phyloP scores from a whole-genome alignment of 2,113 vertebrate species.

The Chascanopsetta lugubris region DNA sequence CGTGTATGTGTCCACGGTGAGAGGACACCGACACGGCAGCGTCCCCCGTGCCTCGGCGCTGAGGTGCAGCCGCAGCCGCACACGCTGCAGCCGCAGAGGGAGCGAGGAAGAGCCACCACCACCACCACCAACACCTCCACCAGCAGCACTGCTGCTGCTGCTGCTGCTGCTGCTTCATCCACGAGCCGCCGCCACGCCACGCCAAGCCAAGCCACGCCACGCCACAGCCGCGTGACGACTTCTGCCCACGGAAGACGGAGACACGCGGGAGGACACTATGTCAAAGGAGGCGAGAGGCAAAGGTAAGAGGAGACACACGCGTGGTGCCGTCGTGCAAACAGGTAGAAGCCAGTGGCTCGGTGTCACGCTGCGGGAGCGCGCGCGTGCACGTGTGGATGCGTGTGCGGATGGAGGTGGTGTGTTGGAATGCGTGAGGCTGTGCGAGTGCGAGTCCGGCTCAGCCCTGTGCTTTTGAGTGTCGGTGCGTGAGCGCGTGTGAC shows the following conservation, averaged over 20 bases:
- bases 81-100: conserved; percentile 30
- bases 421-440: conserved; percentile 79
- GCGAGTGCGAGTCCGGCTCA: background rate
- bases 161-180: conserved; percentile 37
- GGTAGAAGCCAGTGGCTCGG: conserved; percentile 62
- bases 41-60: conserved; percentile 33
- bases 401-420: conserved; percentile 45
- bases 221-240: conserved; percentile 25
- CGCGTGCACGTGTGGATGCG: conserved; percentile 27
- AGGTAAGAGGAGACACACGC: conserved; percentile 74
- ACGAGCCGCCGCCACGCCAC: conserved; percentile 37
- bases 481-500: too few relatives aligned
- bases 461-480: too few relatives aligned
- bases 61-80: conserved; percentile 60
- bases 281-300: conserved; percentile 75
- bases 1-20: background rate
- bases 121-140: too few relatives aligned
- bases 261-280: conserved; percentile 70
- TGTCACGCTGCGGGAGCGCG: conserved; percentile 39
- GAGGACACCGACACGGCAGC: conserved; percentile 35
- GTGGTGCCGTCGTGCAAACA: conserved; percentile 54
- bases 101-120: background rate
- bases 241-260: conserved; percentile 20
- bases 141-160: too few relatives aligned
- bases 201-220: too few relatives aligned